Conservation (phyloP, 2,888 invertebrate genomes). For the Oligia fasciuncula region DNA sequence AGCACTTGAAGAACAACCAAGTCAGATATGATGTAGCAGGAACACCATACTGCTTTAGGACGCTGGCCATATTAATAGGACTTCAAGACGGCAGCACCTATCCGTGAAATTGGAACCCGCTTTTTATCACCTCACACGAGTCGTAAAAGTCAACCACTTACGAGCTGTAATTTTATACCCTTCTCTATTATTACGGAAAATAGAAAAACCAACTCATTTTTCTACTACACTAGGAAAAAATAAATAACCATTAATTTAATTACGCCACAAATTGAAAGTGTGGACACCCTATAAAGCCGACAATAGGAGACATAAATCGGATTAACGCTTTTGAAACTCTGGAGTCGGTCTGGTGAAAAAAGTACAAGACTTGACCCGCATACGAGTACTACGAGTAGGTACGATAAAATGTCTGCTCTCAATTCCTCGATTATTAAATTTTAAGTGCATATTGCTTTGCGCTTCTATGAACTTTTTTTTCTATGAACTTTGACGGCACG, state of each 20-base stretch:
- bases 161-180: conserved; percentile 11
- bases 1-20: background rate
- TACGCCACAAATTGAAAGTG: conserved; percentile 36
- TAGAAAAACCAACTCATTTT: conserved; percentile 41
- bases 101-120: conserved; percentile 21
- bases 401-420: conserved; percentile 25
- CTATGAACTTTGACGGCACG: too few species aligned
- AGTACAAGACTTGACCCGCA: conserved; percentile 34
- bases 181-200: conserved; percentile 20
- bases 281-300: conserved; percentile 59
- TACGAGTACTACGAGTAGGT: background rate
- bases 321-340: conserved; percentile 68
- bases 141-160: conserved; percentile 32
- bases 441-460: conserved; percentile 16
- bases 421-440: conserved; percentile 34
- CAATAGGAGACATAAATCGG: conserved; percentile 68
- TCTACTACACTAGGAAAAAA: conserved; percentile 27
- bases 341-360: conserved; percentile 56
- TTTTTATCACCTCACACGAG: conserved; percentile 33
- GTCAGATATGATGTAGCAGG: background rate
- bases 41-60: background rate
- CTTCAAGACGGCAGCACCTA: background rate
- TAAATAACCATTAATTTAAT: conserved; percentile 42
- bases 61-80: background rate
- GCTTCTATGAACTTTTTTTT: too few species aligned